phyloP scores from a whole-genome alignment of 1,140 invertebrate genomes.

The Metaphire vulgaris region DNA sequence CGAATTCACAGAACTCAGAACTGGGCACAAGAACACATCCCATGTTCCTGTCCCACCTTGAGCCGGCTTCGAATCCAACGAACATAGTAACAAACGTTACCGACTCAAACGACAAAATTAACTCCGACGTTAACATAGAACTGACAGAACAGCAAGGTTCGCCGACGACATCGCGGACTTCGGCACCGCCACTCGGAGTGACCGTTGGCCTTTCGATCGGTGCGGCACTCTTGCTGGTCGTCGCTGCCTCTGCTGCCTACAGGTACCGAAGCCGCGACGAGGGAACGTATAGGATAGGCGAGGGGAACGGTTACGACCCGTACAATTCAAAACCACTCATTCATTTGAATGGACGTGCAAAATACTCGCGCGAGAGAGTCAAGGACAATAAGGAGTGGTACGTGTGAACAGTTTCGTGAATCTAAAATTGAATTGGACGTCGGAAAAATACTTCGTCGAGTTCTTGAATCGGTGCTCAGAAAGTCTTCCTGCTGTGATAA shows the following conservation, averaged over 20 bases:
- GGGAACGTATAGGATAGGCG: slow-evolving; percentile 78
- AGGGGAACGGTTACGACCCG: slow-evolving; percentile 55
- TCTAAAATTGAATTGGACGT: background rate
- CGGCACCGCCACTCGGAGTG: slow-evolving; percentile 3
- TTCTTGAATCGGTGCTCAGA: background rate
- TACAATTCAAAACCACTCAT: slow-evolving; percentile 26
- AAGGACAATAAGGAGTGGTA: slow-evolving; percentile 92
- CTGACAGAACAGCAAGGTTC: background rate
- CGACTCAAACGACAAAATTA: too few species aligned
- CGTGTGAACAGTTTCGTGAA: slow-evolving; percentile 60
- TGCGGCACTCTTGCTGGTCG: slow-evolving; percentile 46
- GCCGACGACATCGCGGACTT: background rate
- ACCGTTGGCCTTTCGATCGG: slow-evolving; percentile 16
- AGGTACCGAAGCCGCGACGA: slow-evolving; percentile 77
- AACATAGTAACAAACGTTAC: background rate
- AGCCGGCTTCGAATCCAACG: background rate
- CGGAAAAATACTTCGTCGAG: background rate
- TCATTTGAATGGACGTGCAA: slow-evolving; percentile 47
- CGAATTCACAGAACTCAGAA: background rate
- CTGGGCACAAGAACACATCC: background rate
- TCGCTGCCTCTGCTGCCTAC: slow-evolving; percentile 76
- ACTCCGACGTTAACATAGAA: background rate
- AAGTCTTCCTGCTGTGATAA: background rate
- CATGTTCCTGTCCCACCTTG: background rate
- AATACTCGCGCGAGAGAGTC: slow-evolving; percentile 63